Evolutionary conservation across 2,888 invertebrate species (phyloP), one percentile per base, ranked within the genome.

Genomic region (Spatulosminthurus flaviceps): DNA sequence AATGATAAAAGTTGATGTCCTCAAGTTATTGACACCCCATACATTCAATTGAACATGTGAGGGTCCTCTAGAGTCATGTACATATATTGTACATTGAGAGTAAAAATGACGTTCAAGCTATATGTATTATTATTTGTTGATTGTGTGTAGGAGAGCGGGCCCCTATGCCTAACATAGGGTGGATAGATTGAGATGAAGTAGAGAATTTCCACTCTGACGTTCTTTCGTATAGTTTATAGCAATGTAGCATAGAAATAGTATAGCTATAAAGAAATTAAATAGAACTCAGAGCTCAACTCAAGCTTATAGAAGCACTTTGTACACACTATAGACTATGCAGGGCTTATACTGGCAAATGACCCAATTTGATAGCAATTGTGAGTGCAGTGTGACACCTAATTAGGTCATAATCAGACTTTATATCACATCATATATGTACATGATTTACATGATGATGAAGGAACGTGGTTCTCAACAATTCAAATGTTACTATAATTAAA

Each of bases 351-450:
- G 24, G 24, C 42, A 66, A 79, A 21, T 83, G 83, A 83, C 83
- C 83, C 81, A 82, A 81, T 83, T 83, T 82, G 81, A 83, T 82
- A 83, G 81, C 77, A 79, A 22, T n/a, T 43, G 79, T 79, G 78
- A 79, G 81, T 79, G 78, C 60, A 80, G 69, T 77, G 64, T 67
- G 69, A 70, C 75, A 69, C 73, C 77, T 80, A 80, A 80, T 80
- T 80, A 80, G 80, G 80, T 80, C 80, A 78, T 77, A 76, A 76
- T 76, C 66, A 76, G 34, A 74, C 34, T 74, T 74, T 21, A 74
- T 29, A 21, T 29, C 34, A 22, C 42, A 29, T 69, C 13, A 28
- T 69, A 29, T n/a, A 5, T 29, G 19, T 69, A 29, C 34, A 5
- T 29, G 19, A 34, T 41, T 71, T 22, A 34, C 42, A 19, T 28